A percentile compares a stretch with the other conserved stretches of the same genome.
phyloP scores from a whole-genome alignment of 1,140 invertebrate genomes.

The Rhopalosiphum maidis region DNA sequence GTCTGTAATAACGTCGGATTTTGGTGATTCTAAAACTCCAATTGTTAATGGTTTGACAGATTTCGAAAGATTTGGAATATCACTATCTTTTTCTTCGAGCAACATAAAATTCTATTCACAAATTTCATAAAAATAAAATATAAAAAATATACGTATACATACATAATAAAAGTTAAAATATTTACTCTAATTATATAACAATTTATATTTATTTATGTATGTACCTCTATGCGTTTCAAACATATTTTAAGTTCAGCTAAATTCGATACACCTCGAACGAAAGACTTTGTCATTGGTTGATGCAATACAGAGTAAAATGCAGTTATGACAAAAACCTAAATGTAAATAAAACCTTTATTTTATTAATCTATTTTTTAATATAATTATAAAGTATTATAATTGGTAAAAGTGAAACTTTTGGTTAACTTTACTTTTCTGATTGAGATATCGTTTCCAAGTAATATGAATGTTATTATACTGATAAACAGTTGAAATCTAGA shows the following conservation, averaged over 20 bases:
- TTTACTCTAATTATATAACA: background rate
- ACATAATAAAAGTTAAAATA: background rate
- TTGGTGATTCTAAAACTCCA: background rate
- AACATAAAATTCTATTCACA: conserved; percentile 71
- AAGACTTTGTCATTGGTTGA: conserved; percentile 76
- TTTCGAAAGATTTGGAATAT: background rate
- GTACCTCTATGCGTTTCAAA: conserved; percentile 68
- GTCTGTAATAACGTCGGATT: conserved; percentile 51
- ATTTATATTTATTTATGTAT: background rate
- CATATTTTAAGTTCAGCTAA: conserved; percentile 71
- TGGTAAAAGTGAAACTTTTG: too few species aligned
- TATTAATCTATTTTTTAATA: conserved; percentile 68
- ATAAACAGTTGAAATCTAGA: conserved; percentile 68
- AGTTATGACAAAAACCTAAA: conserved; percentile 74
- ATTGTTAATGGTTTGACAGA: background rate
- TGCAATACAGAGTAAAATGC: conserved; percentile 74
- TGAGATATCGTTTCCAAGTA: conserved; percentile 75
- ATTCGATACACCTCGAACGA: conserved; percentile 70
- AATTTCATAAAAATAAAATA: conserved; percentile 68
- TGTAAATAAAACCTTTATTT: conserved; percentile 68
- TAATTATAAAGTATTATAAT: too few species aligned
- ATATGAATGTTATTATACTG: conserved; percentile 77
- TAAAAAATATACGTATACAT: background rate
- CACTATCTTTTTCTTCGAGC: conserved; percentile 68
- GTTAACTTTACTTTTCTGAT: conserved; percentile 67